Percentiles rank a stretch among this genome's conserved stretches.
Evolutionary conservation across 1,140 invertebrate genomes (phyloP).

Genomic region (Oryzaephilus surinamensis): DNA sequence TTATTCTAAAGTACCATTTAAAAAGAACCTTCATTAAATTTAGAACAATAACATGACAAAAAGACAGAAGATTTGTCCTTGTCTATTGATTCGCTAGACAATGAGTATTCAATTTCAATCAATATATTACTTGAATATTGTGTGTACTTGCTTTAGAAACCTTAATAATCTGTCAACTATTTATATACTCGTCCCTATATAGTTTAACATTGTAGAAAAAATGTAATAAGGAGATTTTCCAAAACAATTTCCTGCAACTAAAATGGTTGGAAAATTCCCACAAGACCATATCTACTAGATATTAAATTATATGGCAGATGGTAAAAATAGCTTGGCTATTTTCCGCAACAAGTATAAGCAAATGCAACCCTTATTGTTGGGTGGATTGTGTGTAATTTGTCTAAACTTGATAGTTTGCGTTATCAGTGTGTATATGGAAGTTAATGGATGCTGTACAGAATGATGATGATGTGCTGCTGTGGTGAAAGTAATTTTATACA

Average conservation of each 20-base stretch:
- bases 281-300: slow-evolving; percentile 4
- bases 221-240: slow-evolving; percentile 3
- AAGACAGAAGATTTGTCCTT: too few relatives aligned
- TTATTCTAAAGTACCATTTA: neutral
- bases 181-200: too few relatives aligned
- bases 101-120: slow-evolving; percentile 2
- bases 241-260: slow-evolving; percentile 10
- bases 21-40: neutral
- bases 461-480: slow-evolving; percentile 12
- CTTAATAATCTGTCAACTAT: slow-evolving; percentile 6
- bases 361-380: neutral
- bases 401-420: slow-evolving; percentile 7
- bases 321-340: slow-evolving; percentile 17
- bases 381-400: slow-evolving; percentile 9
- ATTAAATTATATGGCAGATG: slow-evolving; percentile 25
- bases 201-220: neutral
- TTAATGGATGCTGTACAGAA: slow-evolving; percentile 8
- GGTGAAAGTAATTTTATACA: slow-evolving; percentile 24
- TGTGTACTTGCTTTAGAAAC: neutral
- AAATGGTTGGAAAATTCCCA: slow-evolving; percentile 6
- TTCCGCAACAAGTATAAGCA: slow-evolving; percentile 1
- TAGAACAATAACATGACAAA: neutral
- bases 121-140: too few relatives aligned
- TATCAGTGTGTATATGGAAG: slow-evolving; percentile 10
- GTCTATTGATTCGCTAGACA: too few relatives aligned